Evolutionary conservation across 2,888 invertebrate genomes (phyloP).

Genomic region (Leucophenga montana): DNA sequence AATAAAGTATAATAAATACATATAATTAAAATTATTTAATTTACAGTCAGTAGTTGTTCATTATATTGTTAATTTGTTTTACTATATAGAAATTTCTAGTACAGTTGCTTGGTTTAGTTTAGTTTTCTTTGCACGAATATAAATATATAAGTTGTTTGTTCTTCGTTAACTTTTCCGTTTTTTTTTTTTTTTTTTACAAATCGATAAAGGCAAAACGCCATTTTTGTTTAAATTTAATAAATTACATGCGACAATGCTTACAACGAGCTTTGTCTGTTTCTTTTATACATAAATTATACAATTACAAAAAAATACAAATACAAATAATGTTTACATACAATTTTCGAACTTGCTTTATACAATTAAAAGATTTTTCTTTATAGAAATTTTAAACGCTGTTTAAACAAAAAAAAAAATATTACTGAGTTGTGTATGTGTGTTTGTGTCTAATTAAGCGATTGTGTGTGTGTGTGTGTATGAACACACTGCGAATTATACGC

Average conservation of each 20-base stretch:
- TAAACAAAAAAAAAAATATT: background rate
- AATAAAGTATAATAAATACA: too few species aligned
- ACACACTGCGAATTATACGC: conserved; percentile 2
- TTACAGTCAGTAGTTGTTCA: background rate
- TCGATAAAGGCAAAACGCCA: background rate
- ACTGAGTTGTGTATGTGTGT: background rate
- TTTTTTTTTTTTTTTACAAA: background rate
- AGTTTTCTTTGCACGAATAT: conserved; percentile 18
- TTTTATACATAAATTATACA: conserved; percentile 59
- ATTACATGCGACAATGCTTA: conserved; percentile 41
- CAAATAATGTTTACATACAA: conserved; percentile 23
- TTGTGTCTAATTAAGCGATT: background rate
- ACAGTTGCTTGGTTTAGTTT: background rate
- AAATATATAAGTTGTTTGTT: conserved; percentile 22
- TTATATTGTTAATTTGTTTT: too few species aligned
- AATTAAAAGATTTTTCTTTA: conserved; percentile 38
- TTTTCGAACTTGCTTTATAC: conserved; percentile 42
- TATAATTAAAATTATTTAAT: too few species aligned
- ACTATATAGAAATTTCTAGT: too few species aligned
- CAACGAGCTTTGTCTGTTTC: conserved; percentile 37
- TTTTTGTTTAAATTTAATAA: conserved; percentile 29
- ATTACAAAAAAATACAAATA: conserved; percentile 20
- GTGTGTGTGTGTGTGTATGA: too few species aligned
- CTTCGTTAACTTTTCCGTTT: background rate
- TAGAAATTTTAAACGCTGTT: background rate